Evolutionary conservation across 2,113 vertebrate species (phyloP), one percentile per base, ranked within the genome.

Genomic region (Oceanites oceanicus): DNA sequence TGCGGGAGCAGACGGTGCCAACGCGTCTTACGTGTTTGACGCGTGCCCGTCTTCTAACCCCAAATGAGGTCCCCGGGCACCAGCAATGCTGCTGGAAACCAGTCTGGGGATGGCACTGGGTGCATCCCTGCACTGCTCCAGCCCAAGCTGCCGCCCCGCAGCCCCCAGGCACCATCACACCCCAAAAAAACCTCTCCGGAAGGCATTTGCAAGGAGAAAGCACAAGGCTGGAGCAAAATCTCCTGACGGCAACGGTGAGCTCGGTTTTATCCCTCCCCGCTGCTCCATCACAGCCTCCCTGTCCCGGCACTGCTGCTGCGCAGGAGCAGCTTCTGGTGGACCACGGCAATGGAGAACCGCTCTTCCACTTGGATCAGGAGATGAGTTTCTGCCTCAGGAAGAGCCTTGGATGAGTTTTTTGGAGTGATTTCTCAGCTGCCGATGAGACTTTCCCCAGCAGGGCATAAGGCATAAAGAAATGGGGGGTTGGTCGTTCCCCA

Each of bases 401-500:
- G 20, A 65, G 5, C 52, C 52, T 18, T 1, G n/a, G 40, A 38
- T 29, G 6, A 4, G 4, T 2, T 25, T 47, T 77, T 38, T 10
- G 53, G 45, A 40, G 77, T 2, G 12, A 36, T 44, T 84, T 66
- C 67, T 61, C 87, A 56, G 87, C 63, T 1, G 2, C 32, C 13
- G 32, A 7, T 6, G 19, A 20, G 59, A 47, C 5, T 13, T 76
- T 52, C n/a, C 25, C 44, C 36, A 34, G 40, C 26, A 29, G 40
- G 36, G 44, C 4, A 1, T 6, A 5, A 38, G 22, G 50, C 32
- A 42, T 91, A 42, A 55, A 71, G 66, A 26, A 55, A 63, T 3
- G 0, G 0, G 30, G 26, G n/a, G 13, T 29, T 2, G 26, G 15
- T 61, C 5, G 0, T 7, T 58, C 29, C 61, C 74, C 4, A 1